Conservation (phyloP, 2,797 vertebrate species). For the Myripristis jacobus region DNA sequence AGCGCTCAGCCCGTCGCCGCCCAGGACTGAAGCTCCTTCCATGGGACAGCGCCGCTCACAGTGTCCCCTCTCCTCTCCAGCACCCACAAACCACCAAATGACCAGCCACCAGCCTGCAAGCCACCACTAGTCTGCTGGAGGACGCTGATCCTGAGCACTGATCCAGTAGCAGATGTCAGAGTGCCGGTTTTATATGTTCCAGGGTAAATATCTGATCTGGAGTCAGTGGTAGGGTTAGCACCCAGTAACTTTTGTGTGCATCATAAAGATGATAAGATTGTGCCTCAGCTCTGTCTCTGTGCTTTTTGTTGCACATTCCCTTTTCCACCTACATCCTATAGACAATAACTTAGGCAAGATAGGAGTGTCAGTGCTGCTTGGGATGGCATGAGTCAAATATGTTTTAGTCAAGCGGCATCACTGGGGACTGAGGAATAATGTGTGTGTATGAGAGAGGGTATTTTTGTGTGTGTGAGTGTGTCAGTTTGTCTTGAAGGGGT, state of each 20-base stretch:
- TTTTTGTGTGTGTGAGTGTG: background rate
- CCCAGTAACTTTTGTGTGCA: constrained; percentile 46
- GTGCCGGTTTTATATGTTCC: background rate
- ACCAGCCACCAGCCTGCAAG: constrained; percentile 57
- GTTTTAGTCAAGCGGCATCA: background rate
- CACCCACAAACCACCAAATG: constrained; percentile 37
- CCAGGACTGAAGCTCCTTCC: constrained; percentile 72
- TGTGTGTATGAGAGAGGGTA: background rate
- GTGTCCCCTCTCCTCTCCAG: constrained; percentile 8
- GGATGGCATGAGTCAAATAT: constrained; percentile 16
- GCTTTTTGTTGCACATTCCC: constrained; percentile 32
- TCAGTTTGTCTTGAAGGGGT: constrained; percentile 7
- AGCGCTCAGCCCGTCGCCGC: constrained; percentile 41
- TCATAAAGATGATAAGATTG: constrained; percentile 46
- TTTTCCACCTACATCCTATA: background rate
- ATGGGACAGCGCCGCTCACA: constrained; percentile 26
- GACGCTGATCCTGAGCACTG: constrained; percentile 38
- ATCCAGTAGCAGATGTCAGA: constrained; percentile 23
- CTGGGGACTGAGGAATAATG: background rate
- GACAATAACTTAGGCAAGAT: constrained; percentile 3
- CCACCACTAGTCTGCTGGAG: constrained; percentile 49
- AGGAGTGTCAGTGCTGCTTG: background rate
- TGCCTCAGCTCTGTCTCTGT: constrained; percentile 52
- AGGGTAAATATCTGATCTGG: constrained; percentile 20
- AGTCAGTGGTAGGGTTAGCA: constrained; percentile 17